These are phyloP conservation scores for Periparus ater DNA, from an alignment of 2,797 vertebrate species.

Conservation along the genomic window DNA sequence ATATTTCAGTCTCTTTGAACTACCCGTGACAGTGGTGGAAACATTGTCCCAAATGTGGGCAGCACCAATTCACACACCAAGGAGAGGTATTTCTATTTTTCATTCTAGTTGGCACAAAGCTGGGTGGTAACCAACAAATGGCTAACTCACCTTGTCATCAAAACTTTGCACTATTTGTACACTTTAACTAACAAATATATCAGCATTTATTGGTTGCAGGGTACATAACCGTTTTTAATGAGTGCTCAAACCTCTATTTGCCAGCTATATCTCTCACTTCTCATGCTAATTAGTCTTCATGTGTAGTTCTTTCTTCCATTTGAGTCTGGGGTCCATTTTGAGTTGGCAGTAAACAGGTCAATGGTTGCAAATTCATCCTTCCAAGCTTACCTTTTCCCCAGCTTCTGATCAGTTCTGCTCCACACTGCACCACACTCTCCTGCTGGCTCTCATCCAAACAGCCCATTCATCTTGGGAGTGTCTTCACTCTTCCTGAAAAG, in stretches of 20 bases:
- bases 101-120: not conserved
- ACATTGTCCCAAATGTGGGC: too few relatives aligned
- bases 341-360: accelerated
- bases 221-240: not conserved
- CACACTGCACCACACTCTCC: not conserved
- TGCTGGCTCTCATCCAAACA: not conserved
- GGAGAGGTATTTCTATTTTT: not conserved
- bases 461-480: not conserved
- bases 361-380: not conserved
- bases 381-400: not conserved
- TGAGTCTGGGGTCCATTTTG: not conserved
- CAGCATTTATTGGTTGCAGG: not conserved
- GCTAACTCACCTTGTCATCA: not conserved
- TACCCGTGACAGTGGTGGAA: not conserved
- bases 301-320: not conserved
- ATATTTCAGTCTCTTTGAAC: not conserved
- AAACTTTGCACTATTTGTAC: not conserved
- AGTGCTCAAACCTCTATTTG: not conserved
- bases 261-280: not conserved
- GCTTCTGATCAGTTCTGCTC: not conserved
- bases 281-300: not conserved
- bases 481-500: not conserved
- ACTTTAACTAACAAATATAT: not conserved
- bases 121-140: not conserved
- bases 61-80: not conserved